Evolutionary conservation across 1,140 invertebrate genomes (phyloP), one percentile per base, ranked within the genome.

Genomic region (Drosophila mauritiana): DNA sequence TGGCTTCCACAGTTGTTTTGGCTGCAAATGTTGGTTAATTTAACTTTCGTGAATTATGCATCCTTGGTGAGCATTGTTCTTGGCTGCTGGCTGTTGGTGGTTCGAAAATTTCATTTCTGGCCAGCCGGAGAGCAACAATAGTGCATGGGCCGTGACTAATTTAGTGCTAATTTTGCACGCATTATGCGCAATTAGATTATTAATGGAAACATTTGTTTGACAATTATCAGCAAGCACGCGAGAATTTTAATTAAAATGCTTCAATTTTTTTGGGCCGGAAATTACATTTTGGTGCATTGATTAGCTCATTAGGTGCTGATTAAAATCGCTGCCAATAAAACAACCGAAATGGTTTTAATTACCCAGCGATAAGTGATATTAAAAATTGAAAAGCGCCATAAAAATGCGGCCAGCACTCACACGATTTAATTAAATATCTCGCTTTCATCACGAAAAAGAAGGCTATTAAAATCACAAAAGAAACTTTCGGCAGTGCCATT

Each of bases 161-260:
- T 88, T 88, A 89, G 80, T 88, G 84, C 73, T 79, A 89, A 88
- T 88, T 88, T 88, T 78, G 84, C 65, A 57, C 80, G 79, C 80
- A 89, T 88, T 88, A 89, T 88, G 84, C 72, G 56, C 84, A 89
- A 89, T 88, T 88, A 88, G 84, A 89, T 84, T 88, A 88, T 88
- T 89, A 83, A 88, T 88, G 80, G 80, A 80, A 88, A 84, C 80
- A 89, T 88, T 88, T 84, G 84, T 84, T 74, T 72, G 69, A 72
- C 73, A 84, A 89, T 88, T 89, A 89, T 84, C 84, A 68, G 69
- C 64, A 56, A 64, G 70, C 49, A 70, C 27, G 57, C 34, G 55
- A 56, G 51, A 89, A 59, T 86, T 86, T 83, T 86, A 86, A 89
- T 86, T 86, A 86, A 86, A 86, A 79, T 80, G 48, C 67, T 62